Percentiles rank a stretch among this genome's conserved stretches.
These are phyloP conservation scores for Drosophila subpulchrella DNA, from an alignment of 1,140 invertebrate species.

Conservation along the genomic window DNA sequence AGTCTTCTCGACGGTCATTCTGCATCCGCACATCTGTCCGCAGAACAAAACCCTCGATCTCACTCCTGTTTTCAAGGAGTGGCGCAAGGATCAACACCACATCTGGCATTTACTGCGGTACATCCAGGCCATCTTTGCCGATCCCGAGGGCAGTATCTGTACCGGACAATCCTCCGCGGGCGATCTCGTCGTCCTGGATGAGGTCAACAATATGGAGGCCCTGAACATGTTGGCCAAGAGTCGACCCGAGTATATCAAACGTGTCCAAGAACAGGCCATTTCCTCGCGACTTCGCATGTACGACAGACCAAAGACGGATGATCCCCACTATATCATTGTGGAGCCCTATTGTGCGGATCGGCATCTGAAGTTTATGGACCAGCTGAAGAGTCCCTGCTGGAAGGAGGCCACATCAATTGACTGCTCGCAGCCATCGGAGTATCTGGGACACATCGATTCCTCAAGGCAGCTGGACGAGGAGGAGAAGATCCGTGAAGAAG, in stretches of 20 bases:
- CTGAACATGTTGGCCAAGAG: conserved; percentile 89
- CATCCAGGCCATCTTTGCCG: conserved; percentile 90
- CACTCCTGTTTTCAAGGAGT: conserved; percentile 91
- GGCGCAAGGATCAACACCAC: conserved; percentile 92
- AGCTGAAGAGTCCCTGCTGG: conserved; percentile 47
- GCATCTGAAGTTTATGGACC: conserved; percentile 87
- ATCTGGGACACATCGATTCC: conserved; percentile 49
- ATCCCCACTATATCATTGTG: conserved; percentile 94
- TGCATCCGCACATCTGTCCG: conserved; percentile 94
- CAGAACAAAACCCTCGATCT: conserved; percentile 91
- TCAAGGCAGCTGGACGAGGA: conserved; percentile 28
- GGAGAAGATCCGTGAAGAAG: not conserved
- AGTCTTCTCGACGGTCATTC: conserved; percentile 92
- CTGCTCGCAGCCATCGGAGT: conserved; percentile 23
- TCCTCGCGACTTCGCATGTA: conserved; percentile 90
- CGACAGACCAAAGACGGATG: conserved; percentile 90
- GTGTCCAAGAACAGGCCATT: conserved; percentile 89
- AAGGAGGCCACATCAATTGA: conserved; percentile 6
- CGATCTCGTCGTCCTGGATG: conserved; percentile 86
- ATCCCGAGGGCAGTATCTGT: conserved; percentile 62
- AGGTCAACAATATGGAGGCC: conserved; percentile 90
- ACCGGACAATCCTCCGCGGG: not conserved
- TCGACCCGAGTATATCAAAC: conserved; percentile 88
- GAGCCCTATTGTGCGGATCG: conserved; percentile 89
- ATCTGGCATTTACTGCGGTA: conserved; percentile 96